phyloP scores from a whole-genome alignment of 2,888 invertebrate species.

The Maniola hyperantus region DNA sequence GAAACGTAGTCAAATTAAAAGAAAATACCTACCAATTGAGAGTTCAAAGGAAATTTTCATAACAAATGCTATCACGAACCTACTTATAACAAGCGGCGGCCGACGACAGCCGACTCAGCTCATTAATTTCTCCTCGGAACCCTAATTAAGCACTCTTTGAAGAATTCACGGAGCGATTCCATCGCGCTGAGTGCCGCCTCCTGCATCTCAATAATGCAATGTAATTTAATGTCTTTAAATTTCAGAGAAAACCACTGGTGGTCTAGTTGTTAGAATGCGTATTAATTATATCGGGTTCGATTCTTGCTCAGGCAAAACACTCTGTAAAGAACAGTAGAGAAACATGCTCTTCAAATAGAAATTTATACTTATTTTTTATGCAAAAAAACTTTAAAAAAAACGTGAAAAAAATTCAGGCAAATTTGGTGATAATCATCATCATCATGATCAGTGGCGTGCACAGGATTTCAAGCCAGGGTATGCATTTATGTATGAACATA shows the following conservation, averaged over 20 bases:
- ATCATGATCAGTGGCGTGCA: no score
- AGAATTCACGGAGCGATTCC: slow-evolving; percentile 58
- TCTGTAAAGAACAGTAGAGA: no score
- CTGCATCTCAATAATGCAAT: slow-evolving; percentile 63
- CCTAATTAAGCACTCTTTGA: slow-evolving; percentile 69
- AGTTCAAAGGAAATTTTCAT: slow-evolving; percentile 2
- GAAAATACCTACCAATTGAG: background rate
- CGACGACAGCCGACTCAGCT: slow-evolving; percentile 44
- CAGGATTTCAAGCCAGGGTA: no score
- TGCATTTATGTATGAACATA: no score
- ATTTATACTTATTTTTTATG: no score
- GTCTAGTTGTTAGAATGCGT: background rate
- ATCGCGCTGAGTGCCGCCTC: slow-evolving; percentile 38
- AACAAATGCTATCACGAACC: slow-evolving; percentile 3
- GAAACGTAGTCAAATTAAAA: slow-evolving; percentile 28
- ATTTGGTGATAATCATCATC: no score
- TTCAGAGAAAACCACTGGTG: background rate
- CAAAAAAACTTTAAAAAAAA: no score
- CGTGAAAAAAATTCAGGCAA: no score
- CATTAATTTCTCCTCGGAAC: slow-evolving; percentile 68
- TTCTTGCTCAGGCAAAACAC: no score
- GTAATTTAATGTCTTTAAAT: slow-evolving; percentile 42
- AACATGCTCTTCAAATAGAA: no score
- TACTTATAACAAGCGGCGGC: background rate
- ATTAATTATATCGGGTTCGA: no score